Evolutionary conservation across 2,797 vertebrate genomes (phyloP).

Genomic region (Pyrocephalus nanus): DNA sequence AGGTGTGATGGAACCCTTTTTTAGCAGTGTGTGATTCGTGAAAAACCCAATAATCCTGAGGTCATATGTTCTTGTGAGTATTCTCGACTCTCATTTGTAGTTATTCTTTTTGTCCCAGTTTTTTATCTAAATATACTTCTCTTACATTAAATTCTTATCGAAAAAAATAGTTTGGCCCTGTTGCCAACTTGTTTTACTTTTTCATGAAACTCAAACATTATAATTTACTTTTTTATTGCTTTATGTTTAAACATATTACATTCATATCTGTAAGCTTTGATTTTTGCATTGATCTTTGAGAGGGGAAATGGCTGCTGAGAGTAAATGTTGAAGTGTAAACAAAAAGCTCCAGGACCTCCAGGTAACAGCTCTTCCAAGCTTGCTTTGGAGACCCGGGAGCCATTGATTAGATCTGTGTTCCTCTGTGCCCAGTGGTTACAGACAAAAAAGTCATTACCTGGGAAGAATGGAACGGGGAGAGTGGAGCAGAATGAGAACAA

Average conservation of each 20-base stretch:
- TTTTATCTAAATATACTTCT: not conserved
- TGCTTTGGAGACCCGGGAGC: not conserved
- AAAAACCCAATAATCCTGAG: not conserved
- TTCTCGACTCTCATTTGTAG: not conserved
- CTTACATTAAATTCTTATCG: not conserved
- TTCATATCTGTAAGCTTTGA: not conserved
- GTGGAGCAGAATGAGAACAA: not conserved
- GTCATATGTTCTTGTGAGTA: not conserved
- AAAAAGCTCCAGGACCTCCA: slow-evolving; percentile 1
- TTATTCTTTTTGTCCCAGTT: not conserved
- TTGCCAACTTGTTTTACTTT: not conserved
- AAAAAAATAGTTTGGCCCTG: not conserved
- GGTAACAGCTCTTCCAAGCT: slow-evolving; percentile 5
- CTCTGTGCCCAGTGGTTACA: not conserved
- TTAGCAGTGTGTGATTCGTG: not conserved
- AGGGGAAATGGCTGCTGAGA: not conserved
- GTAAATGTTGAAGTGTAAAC: not conserved
- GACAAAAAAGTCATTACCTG: slow-evolving; percentile 15
- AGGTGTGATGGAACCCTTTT: not conserved
- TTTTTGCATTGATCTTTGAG: slow-evolving; percentile 7
- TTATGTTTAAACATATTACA: not conserved
- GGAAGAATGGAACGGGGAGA: not conserved
- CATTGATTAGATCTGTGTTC: not conserved
- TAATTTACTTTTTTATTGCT: not conserved
- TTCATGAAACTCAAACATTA: not conserved